Conservation (phyloP, 1,140 invertebrate genomes). For the Spodoptera frugiperda region DNA sequence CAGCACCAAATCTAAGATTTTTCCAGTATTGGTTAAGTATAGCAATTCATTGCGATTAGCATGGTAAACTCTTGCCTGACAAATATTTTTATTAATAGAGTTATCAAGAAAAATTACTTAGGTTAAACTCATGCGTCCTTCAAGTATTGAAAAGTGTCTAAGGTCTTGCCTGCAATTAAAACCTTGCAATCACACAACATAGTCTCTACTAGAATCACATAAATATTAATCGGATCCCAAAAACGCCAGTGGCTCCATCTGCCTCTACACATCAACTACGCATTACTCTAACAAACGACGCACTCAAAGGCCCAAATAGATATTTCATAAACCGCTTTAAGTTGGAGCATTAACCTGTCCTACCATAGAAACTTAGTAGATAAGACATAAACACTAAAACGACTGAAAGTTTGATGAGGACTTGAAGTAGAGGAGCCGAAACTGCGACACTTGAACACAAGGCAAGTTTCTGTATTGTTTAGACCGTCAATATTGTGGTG, state of each 20-base stretch:
- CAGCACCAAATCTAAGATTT: too few relatives aligned
- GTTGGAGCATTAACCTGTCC: conserved; percentile 27
- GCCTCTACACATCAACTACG: neutral
- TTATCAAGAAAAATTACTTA: too few relatives aligned
- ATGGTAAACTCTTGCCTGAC: too few relatives aligned
- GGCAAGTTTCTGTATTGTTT: conserved; percentile 43
- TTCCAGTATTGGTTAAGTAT: too few relatives aligned
- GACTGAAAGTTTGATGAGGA: conserved; percentile 43
- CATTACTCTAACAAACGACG: neutral
- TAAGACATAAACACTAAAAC: conserved; percentile 34
- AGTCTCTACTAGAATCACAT: neutral
- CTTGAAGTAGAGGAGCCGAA: conserved; percentile 8
- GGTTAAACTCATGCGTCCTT: too few relatives aligned
- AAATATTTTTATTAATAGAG: too few relatives aligned
- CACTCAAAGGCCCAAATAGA: neutral
- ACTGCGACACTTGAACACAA: conserved; percentile 41
- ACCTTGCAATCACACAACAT: neutral
- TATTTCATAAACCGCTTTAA: conserved; percentile 31
- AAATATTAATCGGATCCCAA: conserved; percentile 5
- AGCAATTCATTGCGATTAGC: too few relatives aligned
- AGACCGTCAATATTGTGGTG: conserved; percentile 20
- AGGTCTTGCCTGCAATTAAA: too few relatives aligned
- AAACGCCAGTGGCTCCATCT: neutral
- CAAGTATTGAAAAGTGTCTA: too few relatives aligned
- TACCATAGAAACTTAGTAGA: conserved; percentile 17